Conservation (phyloP, 2,888 invertebrate genomes). For the Troides aeacus region DNA sequence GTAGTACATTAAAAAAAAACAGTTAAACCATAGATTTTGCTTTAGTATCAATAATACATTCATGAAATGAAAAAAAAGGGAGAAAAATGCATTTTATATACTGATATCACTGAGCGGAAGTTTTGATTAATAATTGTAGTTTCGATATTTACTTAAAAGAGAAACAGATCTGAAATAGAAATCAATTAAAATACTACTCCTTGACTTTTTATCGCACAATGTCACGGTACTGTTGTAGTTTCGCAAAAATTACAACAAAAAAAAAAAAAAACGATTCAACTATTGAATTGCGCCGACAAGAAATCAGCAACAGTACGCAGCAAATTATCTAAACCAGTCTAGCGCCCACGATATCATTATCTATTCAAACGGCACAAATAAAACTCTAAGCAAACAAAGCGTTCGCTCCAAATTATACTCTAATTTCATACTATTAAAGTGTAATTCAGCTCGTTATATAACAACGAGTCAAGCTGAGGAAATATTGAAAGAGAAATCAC, state of each 20-base stretch:
- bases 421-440: neutral
- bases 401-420: neutral
- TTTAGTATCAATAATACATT: too few species aligned
- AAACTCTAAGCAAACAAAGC: conserved; percentile 1
- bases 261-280: neutral
- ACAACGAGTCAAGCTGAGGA: neutral
- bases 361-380: conserved; percentile 17
- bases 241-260: neutral
- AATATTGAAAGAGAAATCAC: conserved; percentile 26
- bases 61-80: too few species aligned
- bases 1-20: too few species aligned
- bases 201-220: neutral
- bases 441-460: conserved; percentile 8
- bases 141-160: neutral
- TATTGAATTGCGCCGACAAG: conserved; percentile 4
- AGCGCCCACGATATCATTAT: conserved; percentile 38
- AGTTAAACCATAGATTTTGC: too few species aligned
- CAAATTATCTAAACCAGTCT: conserved; percentile 33
- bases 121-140: too few species aligned
- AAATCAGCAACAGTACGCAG: conserved; percentile 24
- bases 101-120: too few species aligned
- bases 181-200: neutral
- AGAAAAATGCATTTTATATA: too few species aligned
- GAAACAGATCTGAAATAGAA: neutral
- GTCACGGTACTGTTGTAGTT: neutral